Evolutionary conservation across 2,888 invertebrate species (phyloP), one percentile per base, ranked within the genome.

Genomic region (Prosopocoilus inquinatus): DNA sequence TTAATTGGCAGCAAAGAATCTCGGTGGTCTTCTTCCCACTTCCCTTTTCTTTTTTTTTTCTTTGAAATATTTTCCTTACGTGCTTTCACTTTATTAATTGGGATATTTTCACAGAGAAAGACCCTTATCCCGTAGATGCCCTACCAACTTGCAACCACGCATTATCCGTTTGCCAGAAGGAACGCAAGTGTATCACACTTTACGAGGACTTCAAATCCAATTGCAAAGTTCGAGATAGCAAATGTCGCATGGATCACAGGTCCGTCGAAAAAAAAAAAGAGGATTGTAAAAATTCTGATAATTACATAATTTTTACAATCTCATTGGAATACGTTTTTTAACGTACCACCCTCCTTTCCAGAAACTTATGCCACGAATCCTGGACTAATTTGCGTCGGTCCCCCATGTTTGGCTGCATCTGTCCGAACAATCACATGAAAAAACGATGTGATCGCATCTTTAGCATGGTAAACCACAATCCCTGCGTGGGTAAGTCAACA

Each of bases 361-460:
- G 94, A 78, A 90, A 90, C 70, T 81, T 87, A 48, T 94, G 94
- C 72, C 90, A 91, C 72, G 90, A 91, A 70, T 88, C 93, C 46
- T 94, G 94, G 94, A 87, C 89, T 62, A 90, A 91, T 70, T 81
- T 94, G 53, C 86, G 93, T 55, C 81, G 90, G 61, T 91, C 94
- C 16, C 94, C 93, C 1, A 89, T 94, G 83, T 94, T 94, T 77
- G 94, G 94, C 48, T 94, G 94, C 80, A 92, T 94, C 75, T 94
- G 94, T 74, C 94, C 94, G 64, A 91, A 90, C 78, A 91, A 90
- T 68, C 90, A 91, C 78, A 89, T 89, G 86, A 92, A 92, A 89
- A 91, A 85, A 86, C 85, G 90, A 66, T 94, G 94, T 79, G 92
- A 94, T 78, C 84, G 89, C 69, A 91, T 94, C 78, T 94, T 92